phyloP scores from a whole-genome alignment of 2,113 vertebrate genomes.

The Ictidomys tridecemlineatus region DNA sequence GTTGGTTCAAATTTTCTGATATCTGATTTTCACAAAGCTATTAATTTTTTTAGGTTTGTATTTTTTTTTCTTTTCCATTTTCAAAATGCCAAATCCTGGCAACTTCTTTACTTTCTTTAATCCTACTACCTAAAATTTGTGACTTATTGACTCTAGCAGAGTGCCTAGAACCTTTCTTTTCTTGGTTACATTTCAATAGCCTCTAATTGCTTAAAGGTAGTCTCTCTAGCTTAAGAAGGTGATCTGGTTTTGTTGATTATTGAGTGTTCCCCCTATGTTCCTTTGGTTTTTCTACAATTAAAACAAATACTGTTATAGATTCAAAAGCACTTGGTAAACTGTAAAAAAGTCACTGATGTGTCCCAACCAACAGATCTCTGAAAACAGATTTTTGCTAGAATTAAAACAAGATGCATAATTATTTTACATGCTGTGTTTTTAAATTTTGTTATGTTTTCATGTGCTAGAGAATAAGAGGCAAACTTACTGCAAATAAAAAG shows the following conservation, averaged over 20 bases:
- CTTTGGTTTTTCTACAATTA: constrained; percentile 45
- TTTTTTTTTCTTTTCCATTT: constrained; percentile 2
- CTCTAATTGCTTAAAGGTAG: constrained; percentile 40
- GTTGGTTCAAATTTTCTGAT: constrained; percentile 44
- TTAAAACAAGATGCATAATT: constrained; percentile 61
- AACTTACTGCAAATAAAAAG: not conserved
- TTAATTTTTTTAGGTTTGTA: not conserved
- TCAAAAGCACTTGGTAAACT: constrained; percentile 12
- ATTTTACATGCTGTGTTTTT: constrained; percentile 20
- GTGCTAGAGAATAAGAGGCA: not conserved
- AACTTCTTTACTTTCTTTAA: constrained; percentile 59
- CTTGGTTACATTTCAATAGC: constrained; percentile 62
- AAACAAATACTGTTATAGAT: constrained; percentile 38
- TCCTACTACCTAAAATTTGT: constrained; percentile 75
- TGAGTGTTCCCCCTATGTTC: not conserved
- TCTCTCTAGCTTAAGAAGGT: not conserved
- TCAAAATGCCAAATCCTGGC: constrained; percentile 55
- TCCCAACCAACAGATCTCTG: constrained; percentile 13
- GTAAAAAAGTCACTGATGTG: not conserved
- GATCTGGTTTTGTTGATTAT: constrained; percentile 15
- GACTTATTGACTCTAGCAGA: constrained; percentile 76
- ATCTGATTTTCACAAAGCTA: constrained; percentile 68
- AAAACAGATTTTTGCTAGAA: constrained; percentile 52
- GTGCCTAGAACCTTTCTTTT: constrained; percentile 72
- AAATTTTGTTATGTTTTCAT: constrained; percentile 40